phyloP scores from a whole-genome alignment of 2,888 invertebrate genomes.

The Campoletis raptor region DNA sequence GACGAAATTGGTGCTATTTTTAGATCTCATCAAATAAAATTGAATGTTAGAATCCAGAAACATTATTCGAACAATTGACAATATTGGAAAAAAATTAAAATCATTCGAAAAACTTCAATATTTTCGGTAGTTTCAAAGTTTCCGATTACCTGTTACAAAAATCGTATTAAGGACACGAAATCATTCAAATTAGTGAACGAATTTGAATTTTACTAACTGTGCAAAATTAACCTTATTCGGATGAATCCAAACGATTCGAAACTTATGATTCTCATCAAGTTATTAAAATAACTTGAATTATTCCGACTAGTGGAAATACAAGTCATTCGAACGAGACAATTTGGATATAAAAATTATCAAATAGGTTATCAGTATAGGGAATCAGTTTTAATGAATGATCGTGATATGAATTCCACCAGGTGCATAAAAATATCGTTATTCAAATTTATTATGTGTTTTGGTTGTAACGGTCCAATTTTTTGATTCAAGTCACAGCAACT shows the following conservation, averaged over 20 bases:
- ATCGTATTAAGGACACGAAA: neutral
- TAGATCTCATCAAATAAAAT: neutral
- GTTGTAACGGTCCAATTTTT: constrained; percentile 20
- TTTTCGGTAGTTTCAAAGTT: neutral
- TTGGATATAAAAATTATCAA: neutral
- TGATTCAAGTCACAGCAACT: neutral
- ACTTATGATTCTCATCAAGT: neutral
- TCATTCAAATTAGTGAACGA: neutral
- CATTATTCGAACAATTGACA: neutral
- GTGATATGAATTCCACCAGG: neutral
- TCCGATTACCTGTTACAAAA: neutral
- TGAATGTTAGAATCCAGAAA: neutral
- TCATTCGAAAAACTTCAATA: neutral
- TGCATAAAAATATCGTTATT: neutral
- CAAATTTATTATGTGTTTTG: neutral
- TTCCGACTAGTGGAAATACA: neutral
- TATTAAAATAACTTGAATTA: neutral
- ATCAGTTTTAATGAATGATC: neutral
- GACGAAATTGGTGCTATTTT: neutral
- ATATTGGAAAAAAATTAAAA: constrained; percentile 2
- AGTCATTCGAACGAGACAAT: neutral
- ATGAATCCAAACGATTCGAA: no score
- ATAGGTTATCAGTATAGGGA: neutral
- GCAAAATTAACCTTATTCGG: neutral
- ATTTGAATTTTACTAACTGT: neutral